A percentile compares a stretch with the other conserved stretches of the same genome.
These are phyloP conservation scores for Lasioglossum calceatum DNA, from an alignment of 2,888 invertebrate species.

Conservation along the genomic window DNA sequence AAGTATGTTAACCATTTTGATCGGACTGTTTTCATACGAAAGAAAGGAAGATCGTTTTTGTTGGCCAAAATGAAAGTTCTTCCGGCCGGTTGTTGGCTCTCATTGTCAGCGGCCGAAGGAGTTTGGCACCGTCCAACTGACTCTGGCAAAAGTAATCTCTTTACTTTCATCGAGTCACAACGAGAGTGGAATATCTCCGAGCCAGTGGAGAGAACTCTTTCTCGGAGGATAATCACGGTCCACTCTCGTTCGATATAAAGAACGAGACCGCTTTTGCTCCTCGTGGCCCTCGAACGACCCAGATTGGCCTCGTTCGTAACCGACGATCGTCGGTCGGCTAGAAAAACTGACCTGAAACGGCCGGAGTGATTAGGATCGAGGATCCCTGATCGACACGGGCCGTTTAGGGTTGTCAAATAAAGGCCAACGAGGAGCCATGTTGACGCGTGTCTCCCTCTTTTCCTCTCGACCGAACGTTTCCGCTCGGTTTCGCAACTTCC, in stretches of 20 bases:
- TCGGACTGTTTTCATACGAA: neutral
- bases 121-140: constrained; percentile 4
- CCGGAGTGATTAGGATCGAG: constrained; percentile 25
- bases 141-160: constrained; percentile 66
- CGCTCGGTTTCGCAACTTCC: neutral
- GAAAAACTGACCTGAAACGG: constrained; percentile 20
- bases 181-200: constrained; percentile 74
- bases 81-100: constrained; percentile 33
- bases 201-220: constrained; percentile 26
- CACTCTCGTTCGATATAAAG: constrained; percentile 15
- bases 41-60: constrained; percentile 16
- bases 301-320: constrained; percentile 24
- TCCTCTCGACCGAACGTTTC: neutral
- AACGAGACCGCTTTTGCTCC: neutral
- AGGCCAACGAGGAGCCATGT: neutral
- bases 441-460: neutral
- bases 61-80: constrained; percentile 45
- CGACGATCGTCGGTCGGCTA: neutral
- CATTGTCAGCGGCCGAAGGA: neutral
- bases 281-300: constrained; percentile 15
- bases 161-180: constrained; percentile 76
- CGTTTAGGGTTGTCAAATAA: constrained; percentile 2
- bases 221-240: constrained; percentile 31
- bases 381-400: neutral
- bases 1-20: neutral